Base-by-base conservation (phyloP, 2,113 vertebrate genomes). In the Hassar affinis region DNA sequence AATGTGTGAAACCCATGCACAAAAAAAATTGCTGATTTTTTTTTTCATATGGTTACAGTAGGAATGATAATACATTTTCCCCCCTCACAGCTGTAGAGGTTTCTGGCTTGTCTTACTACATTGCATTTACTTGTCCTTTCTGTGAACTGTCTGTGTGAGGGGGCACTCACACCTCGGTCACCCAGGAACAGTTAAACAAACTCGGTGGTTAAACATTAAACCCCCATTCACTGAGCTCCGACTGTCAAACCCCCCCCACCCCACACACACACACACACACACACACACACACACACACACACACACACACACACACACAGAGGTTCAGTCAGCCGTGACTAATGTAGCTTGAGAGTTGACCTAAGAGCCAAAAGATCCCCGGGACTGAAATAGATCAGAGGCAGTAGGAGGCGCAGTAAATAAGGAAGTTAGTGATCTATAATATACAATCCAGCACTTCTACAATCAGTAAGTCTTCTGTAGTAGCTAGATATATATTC, bases 141-240 rank as follows among this genome's bases (percentile, higher is more conserved):
- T 56, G 59, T 54, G 59, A 83, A 83, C 82, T 66, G 54, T 59
- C 27, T 64, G 56, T 15, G 80, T 57, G 57, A 74, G 78, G 47
- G 56, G 81, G 57, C 51, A 78, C 12, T 49, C 27, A n/a, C 85
- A 81, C 35, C 59, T 35, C 7, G 2, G 57, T 56, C 25, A 54
- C 7, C 25, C 20, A 78, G 84, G 62, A 56, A 62, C 47, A 49
- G 79, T 82, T 85, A 84, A 85, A 78, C 72, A 81, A 85, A 86
- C 72, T 62, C 52, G 62, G 71, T 45, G 57, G 87, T 88, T 88
- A 88, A 89, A 86, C 83, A 86, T 88, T 79, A 82, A 85, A 52
- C 74, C 38, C 81, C 69, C 57, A 33, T 61, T 75, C 17, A 18
- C 57, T 72, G 68, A 47, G 69, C 8, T 25, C 7, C 17, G 20